Percentiles rank a stretch among this genome's conserved stretches.
phyloP scores from a whole-genome alignment of 2,888 invertebrate species.

The Omphaloscelis lunosa region DNA sequence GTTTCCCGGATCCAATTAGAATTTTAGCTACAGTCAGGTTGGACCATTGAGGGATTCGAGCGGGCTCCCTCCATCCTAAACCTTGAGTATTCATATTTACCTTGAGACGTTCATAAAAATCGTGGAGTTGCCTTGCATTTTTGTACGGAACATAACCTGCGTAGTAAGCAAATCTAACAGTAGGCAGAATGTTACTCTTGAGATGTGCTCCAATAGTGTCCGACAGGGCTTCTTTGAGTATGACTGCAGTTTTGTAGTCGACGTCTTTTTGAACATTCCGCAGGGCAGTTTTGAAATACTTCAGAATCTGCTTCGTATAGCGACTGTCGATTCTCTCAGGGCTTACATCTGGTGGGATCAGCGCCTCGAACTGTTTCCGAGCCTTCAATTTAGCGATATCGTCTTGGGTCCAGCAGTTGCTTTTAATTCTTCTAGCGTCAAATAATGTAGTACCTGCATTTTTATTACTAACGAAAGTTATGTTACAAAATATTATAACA shows the following conservation, averaged over 20 bases:
- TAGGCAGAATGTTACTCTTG: constrained; percentile 81
- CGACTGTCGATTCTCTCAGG: constrained; percentile 79
- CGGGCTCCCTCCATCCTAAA: constrained; percentile 81
- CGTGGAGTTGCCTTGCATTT: constrained; percentile 77
- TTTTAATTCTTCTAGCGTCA: constrained; percentile 68
- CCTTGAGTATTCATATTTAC: constrained; percentile 82
- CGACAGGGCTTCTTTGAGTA: constrained; percentile 80
- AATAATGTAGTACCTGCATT: constrained; percentile 84
- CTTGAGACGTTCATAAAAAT: constrained; percentile 79
- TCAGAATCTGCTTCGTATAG: constrained; percentile 77
- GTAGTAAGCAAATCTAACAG: constrained; percentile 84
- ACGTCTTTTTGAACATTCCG: constrained; percentile 65
- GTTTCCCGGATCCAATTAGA: constrained; percentile 75
- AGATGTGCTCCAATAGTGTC: constrained; percentile 86
- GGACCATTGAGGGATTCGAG: constrained; percentile 75
- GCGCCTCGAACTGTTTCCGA: constrained; percentile 79
- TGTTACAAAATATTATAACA: constrained; percentile 73
- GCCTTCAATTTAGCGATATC: constrained; percentile 82
- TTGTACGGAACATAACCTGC: constrained; percentile 85
- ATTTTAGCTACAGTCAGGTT: constrained; percentile 85
- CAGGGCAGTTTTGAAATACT: constrained; percentile 78
- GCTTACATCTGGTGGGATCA: constrained; percentile 74
- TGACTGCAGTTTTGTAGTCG: constrained; percentile 67
- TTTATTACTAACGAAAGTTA: constrained; percentile 65
- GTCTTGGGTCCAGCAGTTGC: constrained; percentile 81